Evolutionary conservation across 2,113 vertebrate genomes (phyloP).

Genomic region (Oryzias curvinotus): DNA sequence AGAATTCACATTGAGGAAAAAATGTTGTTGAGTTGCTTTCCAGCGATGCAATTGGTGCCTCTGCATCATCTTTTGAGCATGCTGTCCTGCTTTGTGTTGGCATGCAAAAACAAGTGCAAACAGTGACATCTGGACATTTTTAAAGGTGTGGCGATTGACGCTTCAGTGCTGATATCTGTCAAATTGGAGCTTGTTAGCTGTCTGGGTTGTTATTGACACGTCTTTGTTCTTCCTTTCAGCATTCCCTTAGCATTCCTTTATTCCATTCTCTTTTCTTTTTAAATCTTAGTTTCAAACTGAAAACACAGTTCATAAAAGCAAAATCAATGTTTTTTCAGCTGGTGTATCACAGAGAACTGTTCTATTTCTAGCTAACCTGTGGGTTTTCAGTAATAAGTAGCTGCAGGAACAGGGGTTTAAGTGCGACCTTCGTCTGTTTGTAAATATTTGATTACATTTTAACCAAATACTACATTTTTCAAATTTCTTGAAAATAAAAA

Average conservation of each 20-base stretch:
- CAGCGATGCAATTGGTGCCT: conserved; percentile 24
- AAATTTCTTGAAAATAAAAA: too few relatives aligned
- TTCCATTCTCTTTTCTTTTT: neutral
- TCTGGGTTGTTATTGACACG: conserved; percentile 33
- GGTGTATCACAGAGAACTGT: conserved; percentile 21
- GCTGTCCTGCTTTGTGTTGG: conserved; percentile 5
- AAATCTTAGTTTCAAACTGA: conserved; percentile 30
- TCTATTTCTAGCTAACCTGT: conserved; percentile 9
- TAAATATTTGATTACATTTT: too few relatives aligned
- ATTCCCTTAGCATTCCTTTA: conserved; percentile 34
- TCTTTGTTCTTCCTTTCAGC: conserved; percentile 37
- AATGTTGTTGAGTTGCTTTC: conserved; percentile 4
- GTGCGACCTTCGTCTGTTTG: too few relatives aligned
- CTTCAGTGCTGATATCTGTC: conserved; percentile 33
- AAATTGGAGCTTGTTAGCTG: conserved; percentile 40
- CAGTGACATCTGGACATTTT: conserved; percentile 34
- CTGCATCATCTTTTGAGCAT: conserved; percentile 11
- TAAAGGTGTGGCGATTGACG: conserved; percentile 29
- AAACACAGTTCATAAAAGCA: conserved; percentile 39
- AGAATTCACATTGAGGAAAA: conserved; percentile 2
- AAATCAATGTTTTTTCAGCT: conserved; percentile 36
- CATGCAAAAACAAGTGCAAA: neutral
- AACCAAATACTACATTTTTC: too few relatives aligned
- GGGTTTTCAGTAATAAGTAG: neutral
- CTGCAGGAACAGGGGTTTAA: too few relatives aligned